A percentile compares a stretch with the other conserved stretches of the same genome.
Evolutionary conservation across 2,888 invertebrate genomes (phyloP).

Genomic region (Pegoplata infirma): DNA sequence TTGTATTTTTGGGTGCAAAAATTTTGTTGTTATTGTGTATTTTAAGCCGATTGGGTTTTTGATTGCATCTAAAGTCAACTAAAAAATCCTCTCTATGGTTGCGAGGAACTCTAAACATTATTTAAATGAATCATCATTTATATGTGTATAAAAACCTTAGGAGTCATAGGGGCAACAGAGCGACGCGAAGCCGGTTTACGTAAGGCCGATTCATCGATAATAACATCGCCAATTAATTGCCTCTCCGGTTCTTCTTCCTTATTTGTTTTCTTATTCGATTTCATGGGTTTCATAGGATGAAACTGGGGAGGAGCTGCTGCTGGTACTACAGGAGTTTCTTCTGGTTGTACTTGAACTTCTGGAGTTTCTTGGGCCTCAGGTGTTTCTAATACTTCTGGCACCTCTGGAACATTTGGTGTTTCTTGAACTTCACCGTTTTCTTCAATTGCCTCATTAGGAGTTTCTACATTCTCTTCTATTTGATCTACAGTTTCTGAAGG

Average conservation of each 20-base stretch:
- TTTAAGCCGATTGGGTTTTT: conserved; percentile 55
- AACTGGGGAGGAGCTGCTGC: conserved; percentile 57
- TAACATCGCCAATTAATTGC: conserved; percentile 68
- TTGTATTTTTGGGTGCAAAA: conserved; percentile 46
- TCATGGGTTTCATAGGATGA: conserved; percentile 42
- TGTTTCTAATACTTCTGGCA: conserved; percentile 16
- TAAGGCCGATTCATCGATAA: conserved; percentile 72
- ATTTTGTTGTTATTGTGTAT: conserved; percentile 34
- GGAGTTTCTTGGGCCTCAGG: not conserved
- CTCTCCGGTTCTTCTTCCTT: conserved; percentile 58
- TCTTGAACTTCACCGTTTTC: conserved; percentile 26
- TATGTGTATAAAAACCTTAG: conserved; percentile 78
- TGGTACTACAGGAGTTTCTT: conserved; percentile 12
- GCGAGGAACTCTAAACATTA: conserved; percentile 41
- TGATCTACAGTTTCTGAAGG: conserved; percentile 31
- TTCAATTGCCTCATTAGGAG: conserved; percentile 10
- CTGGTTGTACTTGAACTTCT: conserved; percentile 4
- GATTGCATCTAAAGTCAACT: conserved; percentile 58
- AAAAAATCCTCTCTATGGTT: conserved; percentile 50
- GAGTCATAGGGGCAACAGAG: conserved; percentile 67
- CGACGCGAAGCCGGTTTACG: conserved; percentile 66
- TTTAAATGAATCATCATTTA: conserved; percentile 44
- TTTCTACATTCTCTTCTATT: conserved; percentile 13
- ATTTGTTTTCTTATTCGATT: conserved; percentile 50
- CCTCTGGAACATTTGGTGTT: conserved; percentile 19